phyloP scores from a whole-genome alignment of 2,113 vertebrate species.

The Prunella fulvescens region DNA sequence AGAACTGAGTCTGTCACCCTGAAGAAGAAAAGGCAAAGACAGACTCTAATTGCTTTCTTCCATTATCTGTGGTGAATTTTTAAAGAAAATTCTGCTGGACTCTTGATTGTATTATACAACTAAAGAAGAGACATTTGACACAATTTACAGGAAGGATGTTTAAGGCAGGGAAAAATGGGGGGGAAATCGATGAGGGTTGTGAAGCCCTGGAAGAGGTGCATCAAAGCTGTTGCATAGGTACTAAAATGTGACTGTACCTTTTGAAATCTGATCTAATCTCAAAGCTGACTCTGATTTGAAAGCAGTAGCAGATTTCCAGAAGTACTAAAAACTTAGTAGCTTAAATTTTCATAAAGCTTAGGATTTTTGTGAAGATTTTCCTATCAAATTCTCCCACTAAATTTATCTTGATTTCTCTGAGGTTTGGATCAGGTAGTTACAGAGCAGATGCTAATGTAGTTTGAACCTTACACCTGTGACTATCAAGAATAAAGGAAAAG shows the following conservation, averaged over 20 bases:
- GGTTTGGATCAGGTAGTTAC: neutral
- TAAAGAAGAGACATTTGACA: neutral
- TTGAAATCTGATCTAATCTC: neutral
- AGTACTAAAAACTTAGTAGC: neutral
- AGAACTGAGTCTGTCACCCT: neutral
- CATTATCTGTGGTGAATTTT: neutral
- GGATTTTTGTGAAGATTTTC: neutral
- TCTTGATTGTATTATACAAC: neutral
- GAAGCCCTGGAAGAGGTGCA: neutral
- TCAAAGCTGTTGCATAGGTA: neutral
- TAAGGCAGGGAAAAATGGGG: neutral
- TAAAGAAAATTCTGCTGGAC: neutral
- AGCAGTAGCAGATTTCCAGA: neutral
- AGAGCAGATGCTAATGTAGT: neutral
- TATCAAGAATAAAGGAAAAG: constrained; percentile 42
- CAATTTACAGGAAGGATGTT: neutral
- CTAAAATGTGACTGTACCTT: neutral
- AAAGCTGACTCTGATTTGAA: neutral
- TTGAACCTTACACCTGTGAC: constrained; percentile 40
- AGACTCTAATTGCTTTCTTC: neutral
- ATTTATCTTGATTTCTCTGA: neutral
- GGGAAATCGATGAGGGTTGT: fast-evolving
- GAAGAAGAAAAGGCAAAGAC: neutral
- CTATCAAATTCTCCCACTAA: neutral
- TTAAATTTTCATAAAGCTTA: neutral